These are phyloP conservation scores for Lophotriccus pileatus DNA, from an alignment of 2,797 vertebrate genomes.

Conservation along the genomic window DNA sequence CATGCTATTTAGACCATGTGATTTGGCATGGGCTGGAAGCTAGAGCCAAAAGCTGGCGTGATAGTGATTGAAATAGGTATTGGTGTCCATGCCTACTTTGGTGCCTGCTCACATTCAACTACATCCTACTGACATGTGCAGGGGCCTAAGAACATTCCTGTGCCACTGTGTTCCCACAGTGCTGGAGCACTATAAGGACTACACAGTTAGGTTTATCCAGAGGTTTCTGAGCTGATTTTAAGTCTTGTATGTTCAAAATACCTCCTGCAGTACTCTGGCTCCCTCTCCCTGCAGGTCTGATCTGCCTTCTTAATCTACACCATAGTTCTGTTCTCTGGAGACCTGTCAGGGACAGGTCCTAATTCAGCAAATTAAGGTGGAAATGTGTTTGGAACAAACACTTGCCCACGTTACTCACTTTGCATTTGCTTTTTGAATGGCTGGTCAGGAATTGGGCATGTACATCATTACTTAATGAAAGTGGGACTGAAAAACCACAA, in stretches of 20 bases:
- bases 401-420: background rate
- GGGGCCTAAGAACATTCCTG: background rate
- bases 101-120: background rate
- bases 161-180: background rate
- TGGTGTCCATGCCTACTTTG: background rate
- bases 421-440: background rate
- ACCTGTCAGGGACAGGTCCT: background rate
- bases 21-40: background rate
- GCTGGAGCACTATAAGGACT: background rate
- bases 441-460: background rate
- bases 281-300: background rate
- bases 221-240: background rate
- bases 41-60: background rate
- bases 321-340: background rate
- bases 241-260: background rate
- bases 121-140: rapidly evolving
- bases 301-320: background rate
- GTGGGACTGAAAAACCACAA: background rate
- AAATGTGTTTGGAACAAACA: background rate
- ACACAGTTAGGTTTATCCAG: rapidly evolving
- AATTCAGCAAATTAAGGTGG: background rate
- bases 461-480: background rate
- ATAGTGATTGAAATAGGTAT: background rate
- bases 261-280: background rate
- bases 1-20: background rate